Evolutionary conservation across 1,140 invertebrate genomes (phyloP), one percentile per base, ranked within the genome.

Genomic region (Pteromalus puparum): DNA sequence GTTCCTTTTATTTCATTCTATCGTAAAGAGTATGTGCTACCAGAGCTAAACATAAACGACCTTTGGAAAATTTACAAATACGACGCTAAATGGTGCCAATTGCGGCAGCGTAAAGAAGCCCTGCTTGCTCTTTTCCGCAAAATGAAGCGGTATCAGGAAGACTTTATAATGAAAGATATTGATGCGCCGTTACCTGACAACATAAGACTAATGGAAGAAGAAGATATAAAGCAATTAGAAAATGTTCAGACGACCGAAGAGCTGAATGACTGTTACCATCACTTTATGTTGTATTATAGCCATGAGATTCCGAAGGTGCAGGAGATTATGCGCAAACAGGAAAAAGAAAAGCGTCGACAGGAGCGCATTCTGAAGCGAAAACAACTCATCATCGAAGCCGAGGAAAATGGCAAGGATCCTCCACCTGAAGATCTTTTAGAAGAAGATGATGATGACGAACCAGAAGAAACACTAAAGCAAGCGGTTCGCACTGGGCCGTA

Each of bases 1-100:
- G 98, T 99, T 34, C 98, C 99, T 1, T 99, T 99, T 90, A 99
- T 99, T 88, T 97, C 98, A 0, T 99, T 99, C 91, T 99, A 99
- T 90, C 95, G 99, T 34, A 99, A 99, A 93, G 99, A 99, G 91
- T 99, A 99, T 90, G 97, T 99, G 0, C 96, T 98, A 88, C 98
- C 98, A 0, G 98, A 99, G 88, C 91, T 99, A 12, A 98, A 96
- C 82, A 98, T 99, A 28, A 98, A 98, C 89, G 99, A 99, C 91
- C 92, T 99, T 1, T 99, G 99, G 99, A 98, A 97, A 90, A 96
- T 99, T 1, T 99, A 99, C 91, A 97, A 98, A 88, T 98, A 95
- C 91, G 99, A 99, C 93, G 98, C 97, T 65, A 98, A 98, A 94
- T 99, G 98, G 98, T 99, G 98, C 90, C 97, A 99, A 90, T 91